Conservation (phyloP, 2,888 invertebrate genomes). For the Panopea generosa region DNA sequence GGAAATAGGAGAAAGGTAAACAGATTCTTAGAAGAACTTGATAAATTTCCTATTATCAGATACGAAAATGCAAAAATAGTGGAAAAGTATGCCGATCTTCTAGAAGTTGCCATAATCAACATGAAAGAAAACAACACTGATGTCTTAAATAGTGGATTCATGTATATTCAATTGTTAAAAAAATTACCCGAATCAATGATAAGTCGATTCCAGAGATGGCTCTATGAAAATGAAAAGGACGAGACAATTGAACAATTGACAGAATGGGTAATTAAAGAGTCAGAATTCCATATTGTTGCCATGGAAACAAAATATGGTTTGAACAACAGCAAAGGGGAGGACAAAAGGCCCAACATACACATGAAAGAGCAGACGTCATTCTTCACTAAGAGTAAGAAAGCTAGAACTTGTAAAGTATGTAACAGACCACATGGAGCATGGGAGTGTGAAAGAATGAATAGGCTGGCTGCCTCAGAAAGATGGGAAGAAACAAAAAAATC, state of each 20-base stretch:
- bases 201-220: constrained; percentile 38
- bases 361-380: not conserved
- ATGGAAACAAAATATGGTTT: too few species aligned
- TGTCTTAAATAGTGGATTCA: constrained; percentile 22
- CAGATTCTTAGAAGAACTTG: too few species aligned
- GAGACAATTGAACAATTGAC: constrained; percentile 37
- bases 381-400: not conserved
- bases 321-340: not conserved
- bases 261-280: constrained; percentile 4
- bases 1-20: too few species aligned
- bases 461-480: not conserved
- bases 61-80: constrained; percentile 21
- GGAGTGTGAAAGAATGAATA: constrained; percentile 7
- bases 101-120: constrained; percentile 49
- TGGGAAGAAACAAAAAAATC: constrained; percentile 30
- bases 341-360: not conserved
- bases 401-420: constrained; percentile 13
- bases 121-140: constrained; percentile 24
- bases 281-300: too few species aligned
- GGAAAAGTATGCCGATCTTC: constrained; percentile 38
- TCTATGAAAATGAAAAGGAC: constrained; percentile 32
- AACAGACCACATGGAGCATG: constrained; percentile 16
- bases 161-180: constrained; percentile 36
- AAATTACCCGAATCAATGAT: constrained; percentile 47
- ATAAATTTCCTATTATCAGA: too few species aligned